Conservation (phyloP, 2,113 vertebrate genomes). For the Acinonyx jubatus region DNA sequence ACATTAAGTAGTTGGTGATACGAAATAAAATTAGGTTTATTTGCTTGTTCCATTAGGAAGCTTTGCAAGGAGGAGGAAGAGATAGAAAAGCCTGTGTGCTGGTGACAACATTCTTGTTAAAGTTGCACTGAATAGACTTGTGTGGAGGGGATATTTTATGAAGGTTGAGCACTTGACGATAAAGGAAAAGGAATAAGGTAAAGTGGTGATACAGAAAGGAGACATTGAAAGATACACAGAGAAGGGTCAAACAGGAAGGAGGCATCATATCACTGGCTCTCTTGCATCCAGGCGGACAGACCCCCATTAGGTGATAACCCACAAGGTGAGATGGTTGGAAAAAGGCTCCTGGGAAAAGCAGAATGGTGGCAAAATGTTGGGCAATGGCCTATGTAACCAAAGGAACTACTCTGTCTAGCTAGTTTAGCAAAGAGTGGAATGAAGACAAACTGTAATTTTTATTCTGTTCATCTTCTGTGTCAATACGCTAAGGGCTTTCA, state of each 20-base stretch:
- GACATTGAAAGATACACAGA: background rate
- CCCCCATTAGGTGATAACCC: background rate
- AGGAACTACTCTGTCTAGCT: too few relatives aligned
- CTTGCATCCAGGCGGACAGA: background rate
- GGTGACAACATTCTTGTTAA: background rate
- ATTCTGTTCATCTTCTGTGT: background rate
- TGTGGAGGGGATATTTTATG: background rate
- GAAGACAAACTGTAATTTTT: background rate
- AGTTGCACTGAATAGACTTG: background rate
- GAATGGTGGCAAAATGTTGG: background rate
- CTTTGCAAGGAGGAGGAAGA: conserved; percentile 52
- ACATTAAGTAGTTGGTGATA: conserved; percentile 68
- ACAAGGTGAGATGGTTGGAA: background rate
- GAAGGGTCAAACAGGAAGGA: background rate
- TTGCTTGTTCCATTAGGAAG: conserved; percentile 63
- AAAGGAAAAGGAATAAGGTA: background rate
- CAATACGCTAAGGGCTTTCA: background rate
- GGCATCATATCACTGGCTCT: background rate
- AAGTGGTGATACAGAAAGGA: background rate
- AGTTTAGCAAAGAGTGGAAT: background rate
- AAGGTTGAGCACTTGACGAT: background rate
- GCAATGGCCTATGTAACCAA: background rate
- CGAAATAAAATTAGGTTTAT: conserved; percentile 75
- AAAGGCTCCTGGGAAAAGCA: background rate
- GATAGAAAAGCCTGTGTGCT: background rate